Conservation (phyloP, 2,113 vertebrate species). For the Oryzias woworae region DNA sequence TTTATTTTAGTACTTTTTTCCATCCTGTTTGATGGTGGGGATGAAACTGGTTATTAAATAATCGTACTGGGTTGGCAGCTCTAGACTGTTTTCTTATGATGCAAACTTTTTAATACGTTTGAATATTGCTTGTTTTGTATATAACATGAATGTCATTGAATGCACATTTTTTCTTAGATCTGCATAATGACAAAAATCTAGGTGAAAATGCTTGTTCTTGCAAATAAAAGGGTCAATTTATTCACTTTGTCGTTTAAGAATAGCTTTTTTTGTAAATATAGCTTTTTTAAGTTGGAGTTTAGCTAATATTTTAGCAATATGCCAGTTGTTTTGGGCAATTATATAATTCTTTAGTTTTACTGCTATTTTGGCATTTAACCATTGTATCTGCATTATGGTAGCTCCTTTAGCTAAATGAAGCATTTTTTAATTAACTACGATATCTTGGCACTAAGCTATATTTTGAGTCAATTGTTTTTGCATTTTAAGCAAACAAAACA, state of each 20-base stretch:
- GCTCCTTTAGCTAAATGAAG: too few relatives aligned
- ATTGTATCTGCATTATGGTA: too few relatives aligned
- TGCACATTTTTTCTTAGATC: constrained; percentile 16
- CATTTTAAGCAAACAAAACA: too few relatives aligned
- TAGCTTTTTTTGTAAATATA: neutral
- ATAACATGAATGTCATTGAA: constrained; percentile 28
- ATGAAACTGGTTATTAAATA: constrained; percentile 55
- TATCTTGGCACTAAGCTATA: too few relatives aligned
- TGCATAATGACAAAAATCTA: constrained; percentile 13
- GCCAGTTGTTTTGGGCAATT: too few relatives aligned
- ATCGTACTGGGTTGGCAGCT: constrained; percentile 31
- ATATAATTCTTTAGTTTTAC: too few relatives aligned
- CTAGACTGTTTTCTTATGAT: constrained; percentile 32
- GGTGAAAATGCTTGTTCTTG: constrained; percentile 26
- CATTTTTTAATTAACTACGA: too few relatives aligned
- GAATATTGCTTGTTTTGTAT: constrained; percentile 36
- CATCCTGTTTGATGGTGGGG: constrained; percentile 19
- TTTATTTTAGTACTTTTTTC: constrained; percentile 5
- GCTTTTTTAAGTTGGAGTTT: too few relatives aligned
- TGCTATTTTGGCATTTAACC: too few relatives aligned
- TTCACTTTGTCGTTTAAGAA: neutral
- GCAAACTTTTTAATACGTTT: constrained; percentile 31
- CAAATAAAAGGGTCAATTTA: constrained; percentile 54
- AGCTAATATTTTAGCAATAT: too few relatives aligned
- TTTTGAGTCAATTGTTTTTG: too few relatives aligned